Evolutionary conservation across 2,113 vertebrate genomes (phyloP), one percentile per base, ranked within the genome.

Genomic region (Brienomyrus brachyistius): DNA sequence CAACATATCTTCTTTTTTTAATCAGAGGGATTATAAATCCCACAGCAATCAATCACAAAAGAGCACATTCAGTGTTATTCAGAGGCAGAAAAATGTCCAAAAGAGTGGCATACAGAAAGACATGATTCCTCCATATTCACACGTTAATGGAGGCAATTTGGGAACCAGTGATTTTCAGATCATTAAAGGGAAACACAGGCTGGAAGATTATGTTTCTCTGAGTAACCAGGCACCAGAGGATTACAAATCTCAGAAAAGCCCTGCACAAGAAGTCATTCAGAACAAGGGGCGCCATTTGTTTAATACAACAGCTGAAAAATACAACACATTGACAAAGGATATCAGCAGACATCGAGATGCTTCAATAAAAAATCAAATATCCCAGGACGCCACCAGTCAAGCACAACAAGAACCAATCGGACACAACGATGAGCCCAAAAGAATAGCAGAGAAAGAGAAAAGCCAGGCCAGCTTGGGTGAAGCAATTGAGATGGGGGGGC

Each of bases 201-300:
- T 83, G 47, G 50, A 43, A 62, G 52, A 89, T 89, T 77, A 89
- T 43, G 15, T 88, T 90, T 92, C 90, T 52, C 19, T 86, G 50
- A 92, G 93, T 54, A 91, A 84, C 82, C 89, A 90, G 87, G 47
- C 85, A 83, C 86, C 88, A 66, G 90, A 91, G 90, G 92, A 95
- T 86, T 92, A 92, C 90, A 91, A 89, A 88, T 54, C 90, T 56
- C 40, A 84, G 80, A 87, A 88, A 43, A 45, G 74, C 86, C 90
- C 89, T 40, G 88, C 70, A 31, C 86, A 62, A 40, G 90, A 90
- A 35, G 74, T 35, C 66, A 90, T 90, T 45, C 77, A 77, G 15
- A 77, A 86, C 56, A 21, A 91, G 27, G 23, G 47, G 13, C 59
- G 4, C 86, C 87, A 70, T 87, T 91, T 92, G 88, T 83, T n/a